Evolutionary conservation across 2,888 invertebrate genomes (phyloP), one percentile per base, ranked within the genome.

Genomic region (Clanis bilineata): DNA sequence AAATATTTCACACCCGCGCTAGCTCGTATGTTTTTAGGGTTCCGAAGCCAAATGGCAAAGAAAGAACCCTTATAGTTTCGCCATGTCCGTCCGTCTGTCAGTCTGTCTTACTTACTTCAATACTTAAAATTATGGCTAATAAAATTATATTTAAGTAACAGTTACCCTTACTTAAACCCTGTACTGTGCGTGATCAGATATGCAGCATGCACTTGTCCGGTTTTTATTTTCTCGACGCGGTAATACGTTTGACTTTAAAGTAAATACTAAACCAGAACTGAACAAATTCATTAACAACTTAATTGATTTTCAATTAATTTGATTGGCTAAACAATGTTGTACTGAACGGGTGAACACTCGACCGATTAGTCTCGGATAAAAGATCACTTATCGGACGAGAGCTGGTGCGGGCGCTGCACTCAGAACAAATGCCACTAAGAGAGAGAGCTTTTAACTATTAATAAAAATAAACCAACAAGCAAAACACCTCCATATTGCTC

Each of bases 361-460:
- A 70, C 80, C 79, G 80, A 86, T 83, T 84, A 82, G 78, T 76
- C 72, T 65, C 71, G 71, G 81, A 83, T 83, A 81, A 82, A 82
- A 83, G 76, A 85, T 81, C 81, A 81, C 80, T 83, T 81, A 82
- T 73, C 75, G 74, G 68, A 65, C 63, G 63, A 67, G 23, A n/a
- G 23, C 23, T 12, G 12, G 32, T 10, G 51, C 28, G 18, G 32
- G 15, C 18, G 51, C 18, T 51, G 32, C 51, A 51, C 51, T 51
- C 10, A 4, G 69, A 82, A 79, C 76, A 79, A 82, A 81, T 68
- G 76, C 73, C 67, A 70, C 67, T 73, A 74, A 74, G 65, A 75
- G 72, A 76, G 70, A 77, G 71, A 72, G 79, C 81, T 85, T 82
- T 85, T 77, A 77, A 78, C 74, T 76, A 80, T 76, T 71, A 76